Percentiles rank a stretch among this genome's conserved stretches.
These are phyloP conservation scores for Pseudococcus viburni DNA, from an alignment of 2,888 invertebrate species.

Conservation along the genomic window DNA sequence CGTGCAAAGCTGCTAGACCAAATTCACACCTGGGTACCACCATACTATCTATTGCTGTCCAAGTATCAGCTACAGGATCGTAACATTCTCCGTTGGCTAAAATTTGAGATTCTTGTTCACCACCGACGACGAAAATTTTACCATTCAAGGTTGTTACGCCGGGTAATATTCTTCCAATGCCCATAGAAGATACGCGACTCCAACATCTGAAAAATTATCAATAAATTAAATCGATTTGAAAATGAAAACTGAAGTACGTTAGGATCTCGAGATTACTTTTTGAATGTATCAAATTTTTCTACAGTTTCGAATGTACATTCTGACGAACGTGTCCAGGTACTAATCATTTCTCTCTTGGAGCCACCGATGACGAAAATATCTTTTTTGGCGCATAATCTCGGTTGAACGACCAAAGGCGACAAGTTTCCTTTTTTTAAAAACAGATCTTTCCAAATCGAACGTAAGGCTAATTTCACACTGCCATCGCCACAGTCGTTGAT, in stretches of 20 bases:
- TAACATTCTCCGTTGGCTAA: constrained; percentile 89
- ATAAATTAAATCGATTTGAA: not conserved
- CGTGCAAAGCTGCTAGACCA: constrained; percentile 87
- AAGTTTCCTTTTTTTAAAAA: constrained; percentile 73
- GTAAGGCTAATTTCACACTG: constrained; percentile 83
- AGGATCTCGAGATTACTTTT: constrained; percentile 73
- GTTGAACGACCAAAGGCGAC: constrained; percentile 83
- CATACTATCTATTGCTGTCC: constrained; percentile 71
- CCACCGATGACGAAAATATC: constrained; percentile 91
- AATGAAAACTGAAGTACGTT: constrained; percentile 24
- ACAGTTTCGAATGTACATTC: constrained; percentile 89
- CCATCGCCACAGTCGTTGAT: constrained; percentile 85
- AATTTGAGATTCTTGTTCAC: constrained; percentile 91
- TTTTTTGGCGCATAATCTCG: constrained; percentile 88
- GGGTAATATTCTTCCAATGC: constrained; percentile 87
- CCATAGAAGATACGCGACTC: constrained; percentile 86
- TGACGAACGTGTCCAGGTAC: constrained; percentile 81
- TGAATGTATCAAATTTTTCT: constrained; percentile 86
- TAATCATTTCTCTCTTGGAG: constrained; percentile 82
- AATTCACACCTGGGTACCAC: constrained; percentile 89
- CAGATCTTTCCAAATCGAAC: constrained; percentile 85
- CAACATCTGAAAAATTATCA: constrained; percentile 77
- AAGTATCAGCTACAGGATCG: constrained; percentile 79
- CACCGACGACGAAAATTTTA: constrained; percentile 91
- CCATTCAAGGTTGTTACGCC: constrained; percentile 89